Evolutionary conservation across 2,888 invertebrate genomes (phyloP), one percentile per base, ranked within the genome.

Genomic region (Lymantria monacha): DNA sequence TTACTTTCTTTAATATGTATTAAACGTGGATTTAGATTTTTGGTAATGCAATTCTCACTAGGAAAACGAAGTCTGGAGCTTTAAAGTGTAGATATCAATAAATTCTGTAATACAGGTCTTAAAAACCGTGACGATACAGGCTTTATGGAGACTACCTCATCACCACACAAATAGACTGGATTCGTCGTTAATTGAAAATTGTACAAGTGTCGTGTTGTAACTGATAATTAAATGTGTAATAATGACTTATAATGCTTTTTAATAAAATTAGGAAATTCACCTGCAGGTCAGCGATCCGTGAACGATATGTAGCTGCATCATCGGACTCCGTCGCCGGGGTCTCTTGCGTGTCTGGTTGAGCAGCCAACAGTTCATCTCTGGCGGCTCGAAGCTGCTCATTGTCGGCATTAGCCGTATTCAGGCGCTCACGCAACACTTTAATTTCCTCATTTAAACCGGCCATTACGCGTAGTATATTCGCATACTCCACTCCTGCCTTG

Each of bases 381-480:
- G 84, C 81, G 49, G 65, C 65, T 3, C 85, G 73, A 67, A 90
- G 78, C 72, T 83, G 81, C 47, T 85, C 86, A 73, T 76, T 81
- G 74, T 87, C 89, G 0, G 67, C 66, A 14, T 59, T 31, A 15
- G 78, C 70, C 30, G 76, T 67, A 13, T 61, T 45, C 5, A 90
- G 71, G 0, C 90, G 81, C 68, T 81, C 84, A 53, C 90, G 82
- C 45, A 90, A 60, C 49, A 79, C 84, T 46, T 81, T 81, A 65
- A 91, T 89, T 81, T 91, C 90, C 45, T 90, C 90, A 76, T 91
- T 91, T 14, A 91, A 77, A 0, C 90, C 90, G 38, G 77, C 81
- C 89, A 91, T 90, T 64, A 90, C 88, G 62, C 87, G 87, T 11
- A 91, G 70, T 7, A 89, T 73, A 75, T 89, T 89, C 65, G 89